Conservation (phyloP, 2,113 vertebrate genomes). For the Ophiodon elongatus region DNA sequence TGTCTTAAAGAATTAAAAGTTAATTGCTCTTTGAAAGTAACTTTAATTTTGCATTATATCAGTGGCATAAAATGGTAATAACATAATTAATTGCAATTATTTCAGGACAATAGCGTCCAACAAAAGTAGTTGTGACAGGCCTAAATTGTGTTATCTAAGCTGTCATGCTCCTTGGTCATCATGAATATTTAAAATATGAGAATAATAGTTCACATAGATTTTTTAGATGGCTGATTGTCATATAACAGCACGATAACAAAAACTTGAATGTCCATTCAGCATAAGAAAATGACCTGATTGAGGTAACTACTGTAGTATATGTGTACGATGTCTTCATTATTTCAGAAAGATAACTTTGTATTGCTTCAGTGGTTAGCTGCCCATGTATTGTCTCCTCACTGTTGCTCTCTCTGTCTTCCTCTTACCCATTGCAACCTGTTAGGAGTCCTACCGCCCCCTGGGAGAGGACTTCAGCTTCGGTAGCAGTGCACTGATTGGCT, state of each 20-base stretch:
- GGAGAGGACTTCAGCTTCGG: conserved; percentile 94
- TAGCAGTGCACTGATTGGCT: conserved; percentile 93
- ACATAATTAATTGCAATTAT: neutral
- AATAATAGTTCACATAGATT: neutral
- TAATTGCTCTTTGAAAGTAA: neutral
- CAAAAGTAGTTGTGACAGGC: neutral
- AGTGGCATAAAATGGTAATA: neutral
- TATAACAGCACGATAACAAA: neutral
- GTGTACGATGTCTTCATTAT: neutral
- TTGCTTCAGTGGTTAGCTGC: neutral
- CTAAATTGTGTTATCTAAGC: neutral
- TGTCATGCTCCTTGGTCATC: neutral
- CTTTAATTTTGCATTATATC: neutral
- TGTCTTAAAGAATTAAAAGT: neutral
- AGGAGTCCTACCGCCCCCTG: conserved; percentile 90
- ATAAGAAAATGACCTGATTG: neutral
- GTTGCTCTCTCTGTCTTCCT: conserved; percentile 17
- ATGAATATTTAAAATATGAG: conserved; percentile 2
- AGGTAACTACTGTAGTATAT: neutral
- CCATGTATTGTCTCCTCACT: conserved; percentile 27
- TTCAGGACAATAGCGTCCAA: neutral
- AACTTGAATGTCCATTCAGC: neutral
- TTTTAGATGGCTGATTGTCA: neutral
- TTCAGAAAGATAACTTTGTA: neutral
- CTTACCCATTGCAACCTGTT: conserved; percentile 26